phyloP scores from a whole-genome alignment of 1,140 invertebrate species.

The Leptinotarsa texana region DNA sequence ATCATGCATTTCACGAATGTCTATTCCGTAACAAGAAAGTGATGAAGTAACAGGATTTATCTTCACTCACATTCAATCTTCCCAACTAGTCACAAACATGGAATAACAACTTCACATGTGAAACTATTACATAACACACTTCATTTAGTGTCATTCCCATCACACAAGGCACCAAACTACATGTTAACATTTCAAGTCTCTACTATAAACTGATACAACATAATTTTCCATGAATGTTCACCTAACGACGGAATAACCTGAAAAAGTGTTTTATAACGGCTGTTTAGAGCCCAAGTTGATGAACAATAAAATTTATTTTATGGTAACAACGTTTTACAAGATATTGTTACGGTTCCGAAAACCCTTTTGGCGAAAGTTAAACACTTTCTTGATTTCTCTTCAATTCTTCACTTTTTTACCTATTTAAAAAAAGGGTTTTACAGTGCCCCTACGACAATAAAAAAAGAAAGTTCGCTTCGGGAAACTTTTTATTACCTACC shows the following conservation, averaged over 20 bases:
- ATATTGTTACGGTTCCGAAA: conserved; percentile 12
- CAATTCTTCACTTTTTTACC: conserved; percentile 33
- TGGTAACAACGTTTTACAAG: conserved; percentile 10
- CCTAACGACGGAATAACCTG: background rate
- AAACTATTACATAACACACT: no score
- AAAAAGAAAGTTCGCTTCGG: conserved; percentile 35
- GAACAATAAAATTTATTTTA: conserved; percentile 11
- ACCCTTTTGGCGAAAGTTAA: conserved; percentile 35
- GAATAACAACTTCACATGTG: no score
- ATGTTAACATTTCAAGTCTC: conserved; percentile 5
- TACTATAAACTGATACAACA: conserved; percentile 2
- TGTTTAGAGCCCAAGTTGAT: background rate
- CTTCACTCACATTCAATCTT: no score
- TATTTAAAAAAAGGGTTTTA: conserved; percentile 40
- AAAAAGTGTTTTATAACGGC: conserved; percentile 3
- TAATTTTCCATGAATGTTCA: background rate
- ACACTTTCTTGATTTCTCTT: conserved; percentile 33
- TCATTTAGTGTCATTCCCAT: no score
- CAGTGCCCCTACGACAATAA: conserved; percentile 31
- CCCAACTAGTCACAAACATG: no score
- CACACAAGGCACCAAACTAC: background rate
- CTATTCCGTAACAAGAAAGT: no score
- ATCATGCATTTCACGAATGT: no score
- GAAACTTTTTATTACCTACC: conserved; percentile 28
- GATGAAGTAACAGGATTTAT: no score